These are phyloP conservation scores for Papilio glaucus DNA, from an alignment of 1,140 invertebrate species.

Conservation along the genomic window DNA sequence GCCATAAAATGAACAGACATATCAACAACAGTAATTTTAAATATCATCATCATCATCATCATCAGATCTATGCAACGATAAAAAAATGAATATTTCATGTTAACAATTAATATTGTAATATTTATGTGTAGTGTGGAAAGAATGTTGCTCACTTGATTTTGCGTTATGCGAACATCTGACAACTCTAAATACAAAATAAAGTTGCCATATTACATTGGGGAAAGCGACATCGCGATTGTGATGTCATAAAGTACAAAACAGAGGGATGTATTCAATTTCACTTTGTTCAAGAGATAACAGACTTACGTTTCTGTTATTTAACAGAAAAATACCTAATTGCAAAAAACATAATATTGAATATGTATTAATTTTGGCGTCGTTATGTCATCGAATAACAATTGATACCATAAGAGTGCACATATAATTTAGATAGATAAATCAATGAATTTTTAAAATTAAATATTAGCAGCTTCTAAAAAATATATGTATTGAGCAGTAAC, in stretches of 20 bases:
- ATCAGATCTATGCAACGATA: too few species aligned
- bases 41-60: too few species aligned
- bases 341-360: background rate
- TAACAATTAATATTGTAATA: background rate
- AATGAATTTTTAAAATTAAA: too few species aligned
- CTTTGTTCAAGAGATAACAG: conserved; percentile 9
- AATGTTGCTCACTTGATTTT: conserved; percentile 21
- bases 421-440: too few species aligned
- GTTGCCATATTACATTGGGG: conserved; percentile 21
- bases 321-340: background rate
- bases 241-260: conserved; percentile 14
- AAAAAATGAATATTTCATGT: too few species aligned
- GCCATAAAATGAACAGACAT: too few species aligned
- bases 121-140: conserved; percentile 9
- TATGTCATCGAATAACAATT: background rate
- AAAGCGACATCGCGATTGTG: background rate
- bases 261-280: conserved; percentile 7
- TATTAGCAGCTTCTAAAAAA: too few species aligned
- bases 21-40: background rate
- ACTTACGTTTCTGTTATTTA: background rate
- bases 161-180: conserved; percentile 15
- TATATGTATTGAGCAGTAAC: background rate
- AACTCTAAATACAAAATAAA: conserved; percentile 26
- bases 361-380: background rate
- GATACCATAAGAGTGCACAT: too few species aligned